Base-by-base conservation (phyloP, 2,113 vertebrate genomes). In the Melanostigma gelatinosum region DNA sequence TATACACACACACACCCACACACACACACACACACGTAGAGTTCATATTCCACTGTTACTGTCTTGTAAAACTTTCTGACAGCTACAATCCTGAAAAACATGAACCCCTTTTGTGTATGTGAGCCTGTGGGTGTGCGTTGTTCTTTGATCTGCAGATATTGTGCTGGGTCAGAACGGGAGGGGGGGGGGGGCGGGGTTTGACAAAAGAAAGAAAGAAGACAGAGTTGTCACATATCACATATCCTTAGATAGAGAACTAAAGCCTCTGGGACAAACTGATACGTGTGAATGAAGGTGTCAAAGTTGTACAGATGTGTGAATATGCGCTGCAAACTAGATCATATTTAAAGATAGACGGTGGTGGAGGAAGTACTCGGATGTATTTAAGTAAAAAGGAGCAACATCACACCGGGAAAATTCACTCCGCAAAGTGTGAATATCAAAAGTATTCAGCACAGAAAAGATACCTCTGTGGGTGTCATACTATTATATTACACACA, bases 31-130 rank as follows among this genome's bases (percentile, higher is more conserved):
- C 13, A 68, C 36, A 57, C 46, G 61, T 27, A 48, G 8, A 40
- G 48, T 60, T 55, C 15, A 18, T 48, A 57, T 40, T 13, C 16
- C 6, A 18, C 72, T 55, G 22, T 62, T 15, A 48, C 27, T 71
- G 34, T 66, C 72, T 46, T 72, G 66, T 77, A 55, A 85, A 85
- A 77, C 67, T 72, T 72, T 80, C 52, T 76, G 66, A 71, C 54
- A 67, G 71, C 61, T 63, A 55, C 22, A 67, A 7, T 44, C 11
- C 24, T 48, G 64, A 74, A 57, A 62, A 52, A 60, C 71, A 55
- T 63, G 20, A 62, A 64, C 27, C 77, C 55, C 46, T 2, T 62
- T 20, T 57, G 29, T 58, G n/a, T n/a, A 32, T 58, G 57, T 66
- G 63, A 34, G 44, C 48, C 27, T 34, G 44, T 52, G 10, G 18